Percentiles rank a stretch among this genome's conserved stretches.
Evolutionary conservation across 2,797 vertebrate genomes (phyloP).

Genomic region (Myripristis jacobus): DNA sequence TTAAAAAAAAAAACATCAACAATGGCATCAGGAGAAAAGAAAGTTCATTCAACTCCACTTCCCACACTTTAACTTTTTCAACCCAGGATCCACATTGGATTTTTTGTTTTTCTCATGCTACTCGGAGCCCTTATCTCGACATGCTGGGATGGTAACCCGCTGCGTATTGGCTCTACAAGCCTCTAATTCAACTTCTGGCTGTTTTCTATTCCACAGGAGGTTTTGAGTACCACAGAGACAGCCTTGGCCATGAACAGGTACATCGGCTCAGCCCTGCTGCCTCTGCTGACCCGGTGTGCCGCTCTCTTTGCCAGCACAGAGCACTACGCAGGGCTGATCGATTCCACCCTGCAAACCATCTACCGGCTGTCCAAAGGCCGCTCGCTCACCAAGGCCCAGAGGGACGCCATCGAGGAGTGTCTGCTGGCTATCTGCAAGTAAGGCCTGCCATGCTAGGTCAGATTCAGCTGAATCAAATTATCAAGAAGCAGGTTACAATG

Average conservation of each 20-base stretch:
- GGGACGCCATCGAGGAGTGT: constrained; percentile 96
- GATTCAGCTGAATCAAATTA: background rate
- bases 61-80: too few species aligned
- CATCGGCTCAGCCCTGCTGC: constrained; percentile 94
- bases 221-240: constrained; percentile 93
- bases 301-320: constrained; percentile 93
- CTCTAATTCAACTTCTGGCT: background rate
- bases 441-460: constrained; percentile 48
- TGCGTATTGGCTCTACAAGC: background rate
- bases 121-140: too few species aligned
- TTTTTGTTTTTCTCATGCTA: too few species aligned
- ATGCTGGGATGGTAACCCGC: too few species aligned
- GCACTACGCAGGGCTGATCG: constrained; percentile 89
- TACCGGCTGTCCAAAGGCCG: constrained; percentile 97
- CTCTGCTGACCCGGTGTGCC: constrained; percentile 94
- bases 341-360: constrained; percentile 95
- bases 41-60: too few species aligned
- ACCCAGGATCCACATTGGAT: too few species aligned
- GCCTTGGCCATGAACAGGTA: constrained; percentile 96
- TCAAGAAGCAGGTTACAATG: background rate
- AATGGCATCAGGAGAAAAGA: too few species aligned
- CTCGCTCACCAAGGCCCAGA: constrained; percentile 97
- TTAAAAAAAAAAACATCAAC: too few species aligned
- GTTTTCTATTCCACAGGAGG: constrained; percentile 83
- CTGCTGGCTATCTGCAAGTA: constrained; percentile 96